A percentile compares a stretch with the other conserved stretches of the same genome.
phyloP scores from a whole-genome alignment of 2,888 invertebrate species.

The Cerceris rybyensis region DNA sequence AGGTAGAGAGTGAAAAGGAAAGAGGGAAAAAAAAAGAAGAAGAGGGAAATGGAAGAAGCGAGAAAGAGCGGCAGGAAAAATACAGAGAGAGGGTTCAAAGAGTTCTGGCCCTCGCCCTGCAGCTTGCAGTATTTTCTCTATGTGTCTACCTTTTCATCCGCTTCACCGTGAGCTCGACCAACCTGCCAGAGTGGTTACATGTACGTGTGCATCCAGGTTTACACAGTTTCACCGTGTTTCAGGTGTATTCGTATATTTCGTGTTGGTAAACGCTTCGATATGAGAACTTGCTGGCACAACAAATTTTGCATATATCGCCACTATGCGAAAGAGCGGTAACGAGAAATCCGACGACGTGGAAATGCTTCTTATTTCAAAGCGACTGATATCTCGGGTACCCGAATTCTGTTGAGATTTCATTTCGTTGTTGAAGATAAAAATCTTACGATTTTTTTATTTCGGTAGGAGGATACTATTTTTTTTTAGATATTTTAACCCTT shows the following conservation, averaged over 20 bases:
- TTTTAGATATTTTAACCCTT: no score
- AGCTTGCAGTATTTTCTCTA: conserved; percentile 60
- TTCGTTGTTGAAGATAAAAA: no score
- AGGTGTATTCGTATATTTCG: not conserved
- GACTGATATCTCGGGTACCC: not conserved
- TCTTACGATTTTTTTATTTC: no score
- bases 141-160: conserved; percentile 68
- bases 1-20: conserved; percentile 1
- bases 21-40: conserved; percentile 26
- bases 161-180: conserved; percentile 34
- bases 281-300: not conserved
- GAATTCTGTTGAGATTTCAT: no score
- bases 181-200: conserved; percentile 18
- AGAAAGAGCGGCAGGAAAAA: conserved; percentile 48
- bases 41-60: conserved; percentile 35
- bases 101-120: conserved; percentile 65
- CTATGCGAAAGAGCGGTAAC: not conserved
- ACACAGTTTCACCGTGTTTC: not conserved
- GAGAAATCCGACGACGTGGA: not conserved
- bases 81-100: conserved; percentile 70
- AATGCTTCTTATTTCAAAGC: not conserved
- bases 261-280: conserved; percentile 22
- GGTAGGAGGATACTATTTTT: no score
- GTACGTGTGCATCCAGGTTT: conserved; percentile 4
- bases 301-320: not conserved